Conservation (phyloP, 2,888 invertebrate species). For the Drosophila ochracea region DNA sequence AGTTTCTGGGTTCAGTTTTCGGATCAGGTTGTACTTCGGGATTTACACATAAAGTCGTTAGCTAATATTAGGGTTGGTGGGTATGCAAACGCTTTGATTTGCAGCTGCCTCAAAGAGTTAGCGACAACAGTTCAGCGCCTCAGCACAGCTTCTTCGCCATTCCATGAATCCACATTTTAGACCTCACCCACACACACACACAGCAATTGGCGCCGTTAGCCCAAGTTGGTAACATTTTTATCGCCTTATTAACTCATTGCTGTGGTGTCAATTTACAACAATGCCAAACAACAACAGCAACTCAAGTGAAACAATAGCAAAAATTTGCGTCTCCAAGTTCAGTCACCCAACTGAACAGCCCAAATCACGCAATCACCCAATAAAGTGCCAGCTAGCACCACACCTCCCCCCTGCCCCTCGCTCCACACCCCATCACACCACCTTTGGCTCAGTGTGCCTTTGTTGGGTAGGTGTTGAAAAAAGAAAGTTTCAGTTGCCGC, state of each 20-base stretch:
- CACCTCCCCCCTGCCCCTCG: background rate
- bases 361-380: conserved; percentile 20
- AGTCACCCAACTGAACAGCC: conserved; percentile 14
- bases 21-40: conserved; percentile 14
- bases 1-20: conserved; percentile 27
- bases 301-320: conserved; percentile 62
- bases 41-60: conserved; percentile 1
- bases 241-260: conserved; percentile 84
- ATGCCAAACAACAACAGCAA: conserved; percentile 45
- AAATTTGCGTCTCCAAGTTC: conserved; percentile 51
- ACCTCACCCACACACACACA: background rate
- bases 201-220: background rate
- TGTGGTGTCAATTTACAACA: conserved; percentile 83
- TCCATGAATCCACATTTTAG: background rate
- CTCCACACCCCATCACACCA: background rate
- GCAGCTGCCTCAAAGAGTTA: conserved; percentile 15
- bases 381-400: conserved; percentile 5
- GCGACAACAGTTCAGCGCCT: background rate
- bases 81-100: conserved; percentile 29
- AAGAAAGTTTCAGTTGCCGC: conserved; percentile 32
- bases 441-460: conserved; percentile 26
- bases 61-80: conserved; percentile 3
- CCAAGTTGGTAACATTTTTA: conserved; percentile 62
- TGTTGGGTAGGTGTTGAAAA: conserved; percentile 67
- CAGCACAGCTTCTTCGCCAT: background rate